Conservation (phyloP, 2,113 vertebrate genomes). For the Rhinoderma darwinii region DNA sequence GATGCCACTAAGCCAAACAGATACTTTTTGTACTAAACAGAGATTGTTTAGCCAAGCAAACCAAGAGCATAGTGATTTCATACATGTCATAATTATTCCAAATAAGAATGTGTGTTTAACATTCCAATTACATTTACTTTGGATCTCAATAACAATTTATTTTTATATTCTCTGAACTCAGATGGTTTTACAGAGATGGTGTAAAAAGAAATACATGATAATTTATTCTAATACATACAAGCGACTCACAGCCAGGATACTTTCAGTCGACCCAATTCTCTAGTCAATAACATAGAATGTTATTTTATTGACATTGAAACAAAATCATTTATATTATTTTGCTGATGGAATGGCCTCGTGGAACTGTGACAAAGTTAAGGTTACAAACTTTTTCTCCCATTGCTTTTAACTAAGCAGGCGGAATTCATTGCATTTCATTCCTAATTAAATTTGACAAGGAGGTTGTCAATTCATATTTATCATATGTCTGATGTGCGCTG, state of each 20-base stretch:
- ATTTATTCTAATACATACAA: constrained; percentile 48
- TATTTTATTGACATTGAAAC: constrained; percentile 51
- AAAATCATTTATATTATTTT: constrained; percentile 49
- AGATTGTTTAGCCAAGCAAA: not conserved
- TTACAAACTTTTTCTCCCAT: constrained; percentile 31
- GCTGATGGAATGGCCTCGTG: constrained; percentile 37
- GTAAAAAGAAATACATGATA: constrained; percentile 44
- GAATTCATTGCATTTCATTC: constrained; percentile 39
- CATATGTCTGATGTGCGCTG: constrained; percentile 23
- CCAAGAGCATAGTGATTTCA: constrained; percentile 29
- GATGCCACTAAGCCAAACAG: not conserved
- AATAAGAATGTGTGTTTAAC: constrained; percentile 43
- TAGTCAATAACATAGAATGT: constrained; percentile 38
- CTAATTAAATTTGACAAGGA: constrained; percentile 35
- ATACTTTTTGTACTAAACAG: not conserved
- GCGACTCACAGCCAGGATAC: constrained; percentile 23
- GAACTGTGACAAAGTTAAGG: constrained; percentile 45
- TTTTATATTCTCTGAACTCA: constrained; percentile 35
- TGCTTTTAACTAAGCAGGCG: constrained; percentile 7
- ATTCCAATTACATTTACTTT: constrained; percentile 50
- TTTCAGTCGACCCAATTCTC: constrained; percentile 46
- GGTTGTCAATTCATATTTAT: constrained; percentile 38
- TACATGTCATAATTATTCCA: constrained; percentile 25
- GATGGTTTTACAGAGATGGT: not conserved
- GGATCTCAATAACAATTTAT: constrained; percentile 21